These are phyloP conservation scores for Amphipoea oculea DNA, from an alignment of 2,888 invertebrate species.

Conservation along the genomic window DNA sequence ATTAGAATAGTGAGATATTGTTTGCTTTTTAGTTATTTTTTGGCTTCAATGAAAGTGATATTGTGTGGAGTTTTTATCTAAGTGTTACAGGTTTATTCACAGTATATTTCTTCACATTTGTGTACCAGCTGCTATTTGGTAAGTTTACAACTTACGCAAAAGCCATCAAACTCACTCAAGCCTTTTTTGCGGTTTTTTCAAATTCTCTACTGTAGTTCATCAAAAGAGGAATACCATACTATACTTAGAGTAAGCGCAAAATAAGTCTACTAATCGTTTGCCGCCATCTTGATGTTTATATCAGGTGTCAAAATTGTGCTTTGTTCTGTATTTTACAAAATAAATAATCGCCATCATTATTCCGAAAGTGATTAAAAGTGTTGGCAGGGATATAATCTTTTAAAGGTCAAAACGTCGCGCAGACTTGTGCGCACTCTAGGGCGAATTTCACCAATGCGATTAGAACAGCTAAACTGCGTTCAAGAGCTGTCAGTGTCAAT, in stretches of 20 bases:
- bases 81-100: neutral
- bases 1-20: slow-evolving; percentile 34
- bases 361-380: too few species aligned
- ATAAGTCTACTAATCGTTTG: too few species aligned
- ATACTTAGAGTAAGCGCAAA: neutral
- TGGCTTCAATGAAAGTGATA: neutral
- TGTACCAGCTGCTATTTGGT: too few species aligned
- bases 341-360: too few species aligned
- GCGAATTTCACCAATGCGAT: neutral
- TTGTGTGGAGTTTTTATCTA: neutral
- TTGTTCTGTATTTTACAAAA: too few species aligned
- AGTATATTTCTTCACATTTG: neutral
- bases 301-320: too few species aligned
- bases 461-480: neutral
- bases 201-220: neutral
- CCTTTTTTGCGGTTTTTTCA: neutral
- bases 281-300: too few species aligned
- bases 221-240: neutral
- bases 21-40: slow-evolving; percentile 4
- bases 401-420: too few species aligned
- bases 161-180: neutral
- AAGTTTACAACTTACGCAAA: neutral
- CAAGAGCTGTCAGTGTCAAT: neutral
- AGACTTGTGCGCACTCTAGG: too few species aligned
- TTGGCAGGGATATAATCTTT: too few species aligned